phyloP scores from a whole-genome alignment of 2,113 vertebrate genomes.

The Sardina pilchardus region DNA sequence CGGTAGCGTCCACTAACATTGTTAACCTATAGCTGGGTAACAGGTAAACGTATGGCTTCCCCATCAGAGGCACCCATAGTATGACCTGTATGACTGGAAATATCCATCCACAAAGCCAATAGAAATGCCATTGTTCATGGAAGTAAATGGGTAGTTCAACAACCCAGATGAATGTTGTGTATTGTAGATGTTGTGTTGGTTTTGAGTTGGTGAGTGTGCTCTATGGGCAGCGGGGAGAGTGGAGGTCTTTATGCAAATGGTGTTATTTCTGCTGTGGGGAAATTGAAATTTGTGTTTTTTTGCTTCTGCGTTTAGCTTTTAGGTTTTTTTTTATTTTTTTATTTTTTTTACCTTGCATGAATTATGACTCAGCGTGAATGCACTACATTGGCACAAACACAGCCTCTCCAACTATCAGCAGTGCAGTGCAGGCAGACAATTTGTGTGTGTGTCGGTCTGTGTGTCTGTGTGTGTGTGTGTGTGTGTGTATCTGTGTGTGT shows the following conservation, averaged over 20 bases:
- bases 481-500: conserved; percentile 19
- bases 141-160: no score
- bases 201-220: not conserved
- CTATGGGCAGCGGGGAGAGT: not conserved
- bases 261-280: not conserved
- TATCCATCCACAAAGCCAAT: not conserved
- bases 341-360: not conserved
- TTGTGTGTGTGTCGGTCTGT: not conserved
- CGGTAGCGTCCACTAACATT: not conserved
- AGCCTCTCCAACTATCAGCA: not conserved
- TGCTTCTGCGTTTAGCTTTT: no score
- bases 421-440: not conserved
- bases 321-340: not conserved
- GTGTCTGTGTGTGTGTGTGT: conserved; percentile 21
- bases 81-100: not conserved
- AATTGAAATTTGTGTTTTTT: no score
- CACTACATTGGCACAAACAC: not conserved
- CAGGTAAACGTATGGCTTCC: not conserved
- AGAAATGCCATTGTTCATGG: no score
- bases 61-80: not conserved
- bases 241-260: not conserved
- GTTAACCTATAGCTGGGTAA: not conserved
- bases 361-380: not conserved
- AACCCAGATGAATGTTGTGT: not conserved
- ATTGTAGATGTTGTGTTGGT: not conserved